Conservation (phyloP, 2,888 invertebrate genomes). For the Cremastinae sp. region DNA sequence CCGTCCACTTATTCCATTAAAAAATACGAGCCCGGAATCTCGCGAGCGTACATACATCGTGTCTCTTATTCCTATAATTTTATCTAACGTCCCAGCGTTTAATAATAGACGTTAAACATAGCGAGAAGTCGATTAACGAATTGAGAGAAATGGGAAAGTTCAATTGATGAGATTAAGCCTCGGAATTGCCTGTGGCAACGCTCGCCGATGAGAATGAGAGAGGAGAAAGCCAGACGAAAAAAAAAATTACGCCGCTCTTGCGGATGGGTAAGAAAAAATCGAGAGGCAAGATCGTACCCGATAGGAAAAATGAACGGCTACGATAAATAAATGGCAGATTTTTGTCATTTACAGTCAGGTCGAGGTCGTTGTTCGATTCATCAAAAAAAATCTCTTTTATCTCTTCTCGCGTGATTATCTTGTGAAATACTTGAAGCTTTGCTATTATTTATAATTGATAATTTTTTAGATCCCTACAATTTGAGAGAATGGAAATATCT, state of each 20-base stretch:
- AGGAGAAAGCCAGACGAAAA: neutral
- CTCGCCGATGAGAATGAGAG: neutral
- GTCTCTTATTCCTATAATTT: slow-evolving; percentile 25
- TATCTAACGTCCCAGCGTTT: slow-evolving; percentile 34
- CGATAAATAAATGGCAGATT: too few species aligned
- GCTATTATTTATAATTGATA: too few species aligned
- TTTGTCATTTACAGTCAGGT: too few species aligned
- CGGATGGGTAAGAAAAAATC: too few species aligned
- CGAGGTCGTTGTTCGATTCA: too few species aligned
- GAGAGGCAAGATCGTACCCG: too few species aligned
- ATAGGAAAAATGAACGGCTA: too few species aligned
- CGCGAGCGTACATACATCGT: neutral
- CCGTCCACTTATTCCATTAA: slow-evolving; percentile 52
- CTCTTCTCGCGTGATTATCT: too few species aligned
- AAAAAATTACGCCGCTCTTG: neutral
- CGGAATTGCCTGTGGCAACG: slow-evolving; percentile 32
- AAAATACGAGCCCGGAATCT: slow-evolving; percentile 12
- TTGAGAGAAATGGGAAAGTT: slow-evolving; percentile 49
- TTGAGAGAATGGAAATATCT: neutral
- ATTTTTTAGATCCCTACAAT: neutral
- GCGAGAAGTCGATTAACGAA: slow-evolving; percentile 42
- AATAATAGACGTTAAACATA: slow-evolving; percentile 4
- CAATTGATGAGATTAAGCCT: slow-evolving; percentile 30
- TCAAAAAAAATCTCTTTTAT: too few species aligned
- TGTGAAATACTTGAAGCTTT: too few species aligned